phyloP scores from a whole-genome alignment of 2,113 vertebrate species.

The human (Homo sapiens) region DNA sequence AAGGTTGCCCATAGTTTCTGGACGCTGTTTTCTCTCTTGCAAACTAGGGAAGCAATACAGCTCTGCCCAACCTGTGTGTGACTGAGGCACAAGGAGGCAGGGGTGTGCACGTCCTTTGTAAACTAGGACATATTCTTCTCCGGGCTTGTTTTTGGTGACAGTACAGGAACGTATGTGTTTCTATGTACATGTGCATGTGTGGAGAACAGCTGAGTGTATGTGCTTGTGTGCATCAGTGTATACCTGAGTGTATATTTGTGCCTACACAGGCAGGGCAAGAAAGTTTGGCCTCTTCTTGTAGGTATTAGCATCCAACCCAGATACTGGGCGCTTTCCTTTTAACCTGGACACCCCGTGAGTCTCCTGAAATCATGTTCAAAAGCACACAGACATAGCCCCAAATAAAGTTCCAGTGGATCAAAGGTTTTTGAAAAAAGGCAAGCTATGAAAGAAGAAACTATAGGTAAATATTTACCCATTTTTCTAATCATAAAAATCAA shows the following conservation, averaged over 20 bases:
- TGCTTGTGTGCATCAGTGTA: neutral
- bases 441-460: neutral
- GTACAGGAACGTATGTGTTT: neutral
- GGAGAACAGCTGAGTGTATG: neutral
- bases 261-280: neutral
- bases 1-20: neutral
- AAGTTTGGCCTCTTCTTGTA: neutral
- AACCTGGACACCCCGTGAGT: neutral
- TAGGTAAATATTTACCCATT: constrained; percentile 17
- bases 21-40: neutral
- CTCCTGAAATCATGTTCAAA: constrained; percentile 35
- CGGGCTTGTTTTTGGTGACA: neutral
- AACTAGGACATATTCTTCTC: neutral
- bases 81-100: neutral
- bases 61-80: neutral
- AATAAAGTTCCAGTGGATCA: neutral
- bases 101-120: neutral
- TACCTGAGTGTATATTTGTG: neutral
- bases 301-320: neutral
- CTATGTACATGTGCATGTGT: neutral
- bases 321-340: neutral
- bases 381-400: neutral
- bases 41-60: neutral
- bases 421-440: neutral
- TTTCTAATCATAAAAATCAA: constrained; percentile 30